phyloP scores from a whole-genome alignment of 2,113 vertebrate species.

The Spizaetus ornatus region DNA sequence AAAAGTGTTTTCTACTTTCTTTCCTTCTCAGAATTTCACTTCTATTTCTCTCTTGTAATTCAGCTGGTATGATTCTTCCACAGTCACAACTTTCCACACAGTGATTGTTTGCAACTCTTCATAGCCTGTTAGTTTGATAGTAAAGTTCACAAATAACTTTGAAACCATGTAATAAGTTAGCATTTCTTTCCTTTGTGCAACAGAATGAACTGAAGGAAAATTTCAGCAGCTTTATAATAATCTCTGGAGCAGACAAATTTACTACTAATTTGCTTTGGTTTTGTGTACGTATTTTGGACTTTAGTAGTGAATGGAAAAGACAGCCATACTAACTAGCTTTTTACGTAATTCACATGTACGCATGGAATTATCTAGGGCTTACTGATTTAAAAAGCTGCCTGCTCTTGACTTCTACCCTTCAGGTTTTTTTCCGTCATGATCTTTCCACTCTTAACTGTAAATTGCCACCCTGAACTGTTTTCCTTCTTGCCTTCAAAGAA shows the following conservation, averaged over 20 bases:
- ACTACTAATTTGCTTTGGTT: background rate
- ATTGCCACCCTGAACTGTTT: background rate
- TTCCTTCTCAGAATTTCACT: background rate
- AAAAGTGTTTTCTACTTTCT: background rate
- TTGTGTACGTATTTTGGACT: fast-evolving
- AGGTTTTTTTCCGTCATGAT: background rate
- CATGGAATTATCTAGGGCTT: background rate
- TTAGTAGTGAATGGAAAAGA: background rate
- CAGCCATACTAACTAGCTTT: background rate
- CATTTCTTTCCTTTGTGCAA: background rate
- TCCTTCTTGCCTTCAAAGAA: background rate
- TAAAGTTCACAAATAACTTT: background rate
- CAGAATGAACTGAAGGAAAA: background rate
- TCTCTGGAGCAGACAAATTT: background rate
- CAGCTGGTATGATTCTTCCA: background rate
- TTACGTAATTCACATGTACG: background rate
- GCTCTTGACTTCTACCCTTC: background rate
- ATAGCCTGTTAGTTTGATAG: background rate
- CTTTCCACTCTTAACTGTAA: background rate
- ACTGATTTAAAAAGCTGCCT: background rate
- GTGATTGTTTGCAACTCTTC: background rate
- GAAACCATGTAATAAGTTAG: background rate
- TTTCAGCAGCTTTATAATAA: background rate
- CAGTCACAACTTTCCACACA: background rate
- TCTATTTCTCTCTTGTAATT: background rate